Conservation (phyloP, 2,797 vertebrate species). For the Danio tinwini region DNA sequence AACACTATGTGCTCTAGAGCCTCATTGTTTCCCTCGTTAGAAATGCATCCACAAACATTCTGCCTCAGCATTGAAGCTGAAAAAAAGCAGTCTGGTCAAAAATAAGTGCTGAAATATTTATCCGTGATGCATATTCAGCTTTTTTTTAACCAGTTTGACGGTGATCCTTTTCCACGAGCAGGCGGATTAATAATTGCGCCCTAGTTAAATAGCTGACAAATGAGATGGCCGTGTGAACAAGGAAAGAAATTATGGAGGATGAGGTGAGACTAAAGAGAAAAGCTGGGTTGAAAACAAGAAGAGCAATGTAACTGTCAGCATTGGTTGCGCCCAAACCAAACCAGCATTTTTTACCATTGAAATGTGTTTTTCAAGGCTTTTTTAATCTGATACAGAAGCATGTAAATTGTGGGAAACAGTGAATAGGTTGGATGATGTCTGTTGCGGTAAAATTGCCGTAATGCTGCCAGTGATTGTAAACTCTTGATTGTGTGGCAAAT, state of each 20-base stretch:
- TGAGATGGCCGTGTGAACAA: slow-evolving; percentile 55
- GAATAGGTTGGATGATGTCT: not conserved
- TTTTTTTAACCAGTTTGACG: slow-evolving; percentile 63
- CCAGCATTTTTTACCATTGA: not conserved
- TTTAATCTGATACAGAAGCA: not conserved
- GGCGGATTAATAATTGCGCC: slow-evolving; percentile 77
- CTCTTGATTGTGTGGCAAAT: not conserved
- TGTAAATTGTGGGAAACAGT: not conserved
- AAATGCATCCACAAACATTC: slow-evolving; percentile 44
- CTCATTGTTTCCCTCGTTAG: slow-evolving; percentile 40
- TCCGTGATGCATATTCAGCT: slow-evolving; percentile 78
- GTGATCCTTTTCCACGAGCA: slow-evolving; percentile 69
- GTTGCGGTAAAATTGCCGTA: not conserved
- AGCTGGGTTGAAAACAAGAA: slow-evolving; percentile 12
- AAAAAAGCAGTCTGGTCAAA: slow-evolving; percentile 53
- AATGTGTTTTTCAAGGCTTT: slow-evolving; percentile 12
- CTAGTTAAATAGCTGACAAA: slow-evolving; percentile 70
- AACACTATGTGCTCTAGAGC: slow-evolving; percentile 3
- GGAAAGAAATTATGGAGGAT: slow-evolving; percentile 8
- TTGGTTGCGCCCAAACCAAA: not conserved
- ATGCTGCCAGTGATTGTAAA: not conserved
- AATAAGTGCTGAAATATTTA: slow-evolving; percentile 79
- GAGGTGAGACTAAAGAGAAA: not conserved
- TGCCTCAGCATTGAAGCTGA: slow-evolving; percentile 63
- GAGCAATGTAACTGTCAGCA: not conserved